A percentile compares a stretch with the other conserved stretches of the same genome.
Conservation (phyloP, 2,113 vertebrate species). For the zebrafish (Danio rerio) region GRCz12tu NC_133186.1:23233001-23233500, state of each 20-base stretch:
- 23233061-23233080: not conserved
- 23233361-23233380: not conserved
- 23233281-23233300: not conserved
- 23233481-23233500: too few species aligned
- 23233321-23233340: not conserved
- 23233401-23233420: too few species aligned
- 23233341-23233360: not conserved
- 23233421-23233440: too few species aligned
- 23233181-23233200: not conserved
- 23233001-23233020: not conserved
- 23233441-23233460: too few species aligned
- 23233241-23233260: slow-evolving; percentile 16
- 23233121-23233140: not conserved
- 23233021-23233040: not conserved
- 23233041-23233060: not conserved
- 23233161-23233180: not conserved
- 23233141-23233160: not conserved
- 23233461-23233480: too few species aligned
- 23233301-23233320: not conserved
- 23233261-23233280: not conserved
- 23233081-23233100: not conserved
- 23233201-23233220: not conserved
- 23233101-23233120: not conserved
- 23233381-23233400: slow-evolving; percentile 21
- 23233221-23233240: not conserved